Evolutionary conservation across 2,113 vertebrate genomes (phyloP).

Genomic region (Gobio gobio): DNA sequence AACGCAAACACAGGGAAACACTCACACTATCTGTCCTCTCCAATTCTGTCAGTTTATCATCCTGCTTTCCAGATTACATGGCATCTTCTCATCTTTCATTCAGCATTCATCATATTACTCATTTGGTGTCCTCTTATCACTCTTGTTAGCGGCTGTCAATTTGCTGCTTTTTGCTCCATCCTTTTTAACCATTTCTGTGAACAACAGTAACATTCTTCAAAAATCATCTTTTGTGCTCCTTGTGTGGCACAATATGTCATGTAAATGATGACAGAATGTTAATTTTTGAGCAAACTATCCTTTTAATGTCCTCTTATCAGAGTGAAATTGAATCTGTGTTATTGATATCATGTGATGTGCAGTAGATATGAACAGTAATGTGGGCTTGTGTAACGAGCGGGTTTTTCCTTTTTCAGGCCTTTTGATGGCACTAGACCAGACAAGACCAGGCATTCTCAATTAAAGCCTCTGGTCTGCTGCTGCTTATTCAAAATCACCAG

Average conservation of each 20-base stretch:
- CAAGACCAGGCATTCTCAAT: no score
- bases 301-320: neutral
- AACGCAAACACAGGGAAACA: neutral
- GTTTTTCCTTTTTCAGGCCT: neutral
- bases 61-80: neutral
- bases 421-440: conserved; percentile 27
- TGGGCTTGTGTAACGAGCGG: neutral
- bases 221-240: neutral
- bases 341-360: conserved; percentile 1
- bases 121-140: conserved; percentile 5
- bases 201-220: neutral
- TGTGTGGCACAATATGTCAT: no score
- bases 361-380: neutral
- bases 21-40: neutral
- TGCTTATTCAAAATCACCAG: neutral
- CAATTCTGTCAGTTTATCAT: neutral
- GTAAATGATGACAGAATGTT: neutral
- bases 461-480: conserved; percentile 28
- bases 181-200: neutral
- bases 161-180: neutral
- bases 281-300: neutral
- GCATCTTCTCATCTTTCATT: neutral
- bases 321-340: neutral
- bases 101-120: conserved; percentile 6
- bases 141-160: neutral